Conservation (phyloP, 2,113 vertebrate genomes). For the Halcyon senegalensis region DNA sequence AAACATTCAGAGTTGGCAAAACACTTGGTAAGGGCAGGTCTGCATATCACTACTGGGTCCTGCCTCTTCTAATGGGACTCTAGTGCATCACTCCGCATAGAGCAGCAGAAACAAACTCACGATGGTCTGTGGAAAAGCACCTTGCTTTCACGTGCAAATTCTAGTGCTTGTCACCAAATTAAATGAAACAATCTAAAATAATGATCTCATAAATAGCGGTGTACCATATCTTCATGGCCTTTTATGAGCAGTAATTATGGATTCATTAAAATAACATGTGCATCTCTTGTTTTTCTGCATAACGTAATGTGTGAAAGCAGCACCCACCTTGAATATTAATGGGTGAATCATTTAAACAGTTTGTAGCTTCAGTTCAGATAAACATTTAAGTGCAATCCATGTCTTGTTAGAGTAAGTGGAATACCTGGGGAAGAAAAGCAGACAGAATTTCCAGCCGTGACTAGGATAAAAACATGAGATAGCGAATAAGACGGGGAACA, state of each 20-base stretch:
- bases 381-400: not conserved
- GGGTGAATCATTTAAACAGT: not conserved
- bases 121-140: not conserved
- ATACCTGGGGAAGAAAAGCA: not conserved
- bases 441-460: not conserved
- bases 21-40: not conserved
- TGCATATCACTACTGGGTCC: not conserved
- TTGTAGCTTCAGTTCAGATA: constrained; percentile 6
- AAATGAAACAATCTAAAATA: not conserved
- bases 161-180: not conserved
- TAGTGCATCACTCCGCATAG: not conserved
- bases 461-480: not conserved
- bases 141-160: not conserved
- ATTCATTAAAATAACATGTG: not conserved
- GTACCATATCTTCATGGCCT: not conserved
- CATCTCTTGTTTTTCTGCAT: not conserved
- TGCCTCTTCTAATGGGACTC: not conserved
- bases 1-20: not conserved
- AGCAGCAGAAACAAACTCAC: not conserved
- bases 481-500: not conserved
- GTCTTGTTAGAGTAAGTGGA: not conserved
- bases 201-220: not conserved
- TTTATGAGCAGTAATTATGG: not conserved
- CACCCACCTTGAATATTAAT: constrained; percentile 14
- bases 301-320: not conserved